These are phyloP conservation scores for Hymenochirus boettgeri DNA, from an alignment of 2,113 vertebrate species.

Conservation along the genomic window DNA sequence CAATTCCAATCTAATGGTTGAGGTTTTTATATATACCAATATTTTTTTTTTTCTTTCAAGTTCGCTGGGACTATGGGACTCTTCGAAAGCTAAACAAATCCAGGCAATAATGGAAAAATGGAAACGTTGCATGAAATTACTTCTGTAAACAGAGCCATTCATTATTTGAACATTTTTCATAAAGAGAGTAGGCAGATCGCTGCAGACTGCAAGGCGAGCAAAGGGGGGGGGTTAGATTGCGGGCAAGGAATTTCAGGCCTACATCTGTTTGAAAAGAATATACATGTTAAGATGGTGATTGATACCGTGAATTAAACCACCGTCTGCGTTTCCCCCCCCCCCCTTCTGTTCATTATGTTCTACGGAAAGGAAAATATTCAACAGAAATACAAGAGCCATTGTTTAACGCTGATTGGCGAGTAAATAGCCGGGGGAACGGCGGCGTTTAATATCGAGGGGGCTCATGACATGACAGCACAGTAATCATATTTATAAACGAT, in stretches of 20 bases:
- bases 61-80: slow-evolving; percentile 76
- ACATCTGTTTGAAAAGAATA: slow-evolving; percentile 65
- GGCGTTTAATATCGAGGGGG: too few relatives aligned
- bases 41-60: too few relatives aligned
- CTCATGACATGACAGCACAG: slow-evolving; percentile 97
- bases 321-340: slow-evolving; percentile 59
- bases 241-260: too few relatives aligned
- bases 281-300: slow-evolving; percentile 78
- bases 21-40: too few relatives aligned
- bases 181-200: slow-evolving; percentile 67
- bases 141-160: slow-evolving; percentile 95
- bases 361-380: slow-evolving; percentile 69
- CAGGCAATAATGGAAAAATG: slow-evolving; percentile 96
- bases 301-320: slow-evolving; percentile 87
- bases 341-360: slow-evolving; percentile 89
- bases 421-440: slow-evolving; percentile 93
- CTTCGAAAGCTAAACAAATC: slow-evolving; percentile 91
- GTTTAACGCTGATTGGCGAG: slow-evolving; percentile 87
- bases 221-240: slow-evolving; percentile 57
- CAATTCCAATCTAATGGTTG: too few relatives aligned
- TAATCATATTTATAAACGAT: slow-evolving; percentile 99
- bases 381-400: too few relatives aligned
- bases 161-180: slow-evolving; percentile 90
- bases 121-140: slow-evolving; percentile 99
- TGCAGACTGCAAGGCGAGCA: slow-evolving; percentile 18